Evolutionary conservation across 2,888 invertebrate species (phyloP), one percentile per base, ranked within the genome.

Genomic region (Agrochola lychnidis): DNA sequence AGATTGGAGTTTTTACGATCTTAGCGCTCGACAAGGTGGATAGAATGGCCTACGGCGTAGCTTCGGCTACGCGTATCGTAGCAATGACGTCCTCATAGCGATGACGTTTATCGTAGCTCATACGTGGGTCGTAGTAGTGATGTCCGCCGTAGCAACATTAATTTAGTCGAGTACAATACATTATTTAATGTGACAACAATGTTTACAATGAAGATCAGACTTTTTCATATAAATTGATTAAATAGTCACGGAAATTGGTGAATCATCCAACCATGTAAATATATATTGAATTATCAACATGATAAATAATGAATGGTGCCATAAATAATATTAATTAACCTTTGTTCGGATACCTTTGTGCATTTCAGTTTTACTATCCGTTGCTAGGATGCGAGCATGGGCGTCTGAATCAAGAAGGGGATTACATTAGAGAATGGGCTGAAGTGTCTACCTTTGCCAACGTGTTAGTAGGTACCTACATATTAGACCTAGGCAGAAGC

Each of bases 61-160:
- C 48, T 25, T 19, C 42, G 40, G 62, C 30, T 76, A 68, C 68
- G 63, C 42, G 19, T 53, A 19, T 74, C 63, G 75, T 75, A 81
- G 81, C 63, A 59, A 61, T 62, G 68, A 68, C 56, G 78, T 51
- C 16, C n/a, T 36, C 68, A 56, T 63, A 78, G 56, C 56, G 36
- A 68, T 56, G 77, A 78, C 68, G 59, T 45, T 64, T 19, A 30
- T 56, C 53, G 48, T 62, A 78, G 70, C 53, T 19, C 42, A 56
- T 63, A 67, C 61, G 6, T 22, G 22, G 6, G 36, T 56, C 66
- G 66, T 77, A 76, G 61, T 70, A 25, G 30, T 81, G 62, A 69
- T 71, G 83, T 68, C n/a, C 51, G 36, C 14, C 5, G 56, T 36
- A 56, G 53, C 48, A 45, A 45, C 19, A 42, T 61, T 51, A 9